A percentile compares a stretch with the other conserved stretches of the same genome.
Conservation (phyloP, 2,113 vertebrate species). For the Silurus glanis region DNA sequence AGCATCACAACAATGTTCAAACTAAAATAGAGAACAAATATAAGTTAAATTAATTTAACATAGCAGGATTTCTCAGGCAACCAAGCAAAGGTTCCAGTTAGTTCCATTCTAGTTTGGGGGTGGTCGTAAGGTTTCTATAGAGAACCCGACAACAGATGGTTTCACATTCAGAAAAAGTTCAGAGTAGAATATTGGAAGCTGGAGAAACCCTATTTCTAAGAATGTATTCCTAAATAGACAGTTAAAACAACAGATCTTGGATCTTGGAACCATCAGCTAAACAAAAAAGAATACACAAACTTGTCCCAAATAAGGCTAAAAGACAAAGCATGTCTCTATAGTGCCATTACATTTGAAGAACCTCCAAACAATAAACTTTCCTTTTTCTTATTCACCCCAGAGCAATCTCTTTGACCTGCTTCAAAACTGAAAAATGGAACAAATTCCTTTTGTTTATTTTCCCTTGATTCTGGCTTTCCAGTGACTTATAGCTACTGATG, state of each 20-base stretch:
- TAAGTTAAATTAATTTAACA: not conserved
- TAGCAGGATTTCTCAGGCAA: not conserved
- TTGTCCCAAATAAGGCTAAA: not conserved
- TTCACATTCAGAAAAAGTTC: not conserved
- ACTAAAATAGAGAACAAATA: not conserved
- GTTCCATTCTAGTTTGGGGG: not conserved
- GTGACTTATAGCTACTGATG: not conserved
- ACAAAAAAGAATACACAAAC: not conserved
- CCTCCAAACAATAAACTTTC: conserved; percentile 28
- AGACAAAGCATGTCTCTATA: not conserved
- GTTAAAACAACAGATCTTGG: not conserved
- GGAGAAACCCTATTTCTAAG: not conserved
- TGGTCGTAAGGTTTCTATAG: not conserved
- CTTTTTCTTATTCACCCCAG: not conserved
- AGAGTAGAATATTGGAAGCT: not conserved
- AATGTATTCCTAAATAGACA: not conserved
- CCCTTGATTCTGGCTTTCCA: conserved; percentile 10
- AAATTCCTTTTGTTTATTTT: conserved; percentile 11
- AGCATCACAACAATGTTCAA: not conserved
- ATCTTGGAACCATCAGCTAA: not conserved
- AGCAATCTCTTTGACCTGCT: not conserved
- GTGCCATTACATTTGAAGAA: not conserved
- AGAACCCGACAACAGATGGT: not conserved
- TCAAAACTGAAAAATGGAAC: conserved; percentile 13
- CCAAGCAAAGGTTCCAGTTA: not conserved